A percentile compares a stretch with the other conserved stretches of the same genome.
Conservation (phyloP, 2,113 vertebrate genomes). For the Prolemur simus region DNA sequence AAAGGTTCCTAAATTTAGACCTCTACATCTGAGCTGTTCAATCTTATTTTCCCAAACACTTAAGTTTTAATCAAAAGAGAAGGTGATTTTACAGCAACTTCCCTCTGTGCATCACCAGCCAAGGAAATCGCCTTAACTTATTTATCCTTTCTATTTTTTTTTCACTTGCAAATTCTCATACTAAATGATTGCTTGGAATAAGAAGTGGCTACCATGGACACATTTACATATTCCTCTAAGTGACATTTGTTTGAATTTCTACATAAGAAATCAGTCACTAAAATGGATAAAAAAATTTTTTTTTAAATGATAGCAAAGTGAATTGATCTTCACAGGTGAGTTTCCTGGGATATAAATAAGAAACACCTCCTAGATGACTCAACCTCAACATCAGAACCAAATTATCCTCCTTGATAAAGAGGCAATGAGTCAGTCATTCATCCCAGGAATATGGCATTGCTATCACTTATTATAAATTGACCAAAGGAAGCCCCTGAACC, state of each 20-base stretch:
- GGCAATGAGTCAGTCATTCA: background rate
- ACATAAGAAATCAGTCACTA: background rate
- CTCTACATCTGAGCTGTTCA: background rate
- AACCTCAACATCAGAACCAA: background rate
- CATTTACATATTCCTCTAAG: conserved; percentile 8
- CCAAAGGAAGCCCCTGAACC: background rate
- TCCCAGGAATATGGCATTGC: conserved; percentile 30
- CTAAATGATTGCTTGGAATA: background rate
- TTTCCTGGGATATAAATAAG: background rate
- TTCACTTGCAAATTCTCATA: conserved; percentile 16
- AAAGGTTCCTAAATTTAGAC: conserved; percentile 49
- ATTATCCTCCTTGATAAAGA: background rate
- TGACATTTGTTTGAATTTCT: background rate
- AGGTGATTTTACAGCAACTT: background rate
- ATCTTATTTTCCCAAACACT: conserved; percentile 15
- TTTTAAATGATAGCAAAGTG: background rate
- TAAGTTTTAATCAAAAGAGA: conserved; percentile 68
- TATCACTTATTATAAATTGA: background rate
- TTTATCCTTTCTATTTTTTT: background rate
- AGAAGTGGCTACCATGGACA: background rate
- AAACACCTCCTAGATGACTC: background rate
- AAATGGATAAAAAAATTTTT: background rate
- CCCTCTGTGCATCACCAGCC: background rate
- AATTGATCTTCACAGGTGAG: background rate
- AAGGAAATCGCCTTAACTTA: background rate